Percentiles rank a stretch among this genome's conserved stretches.
These are phyloP conservation scores for Autographa pulchrina DNA, from an alignment of 2,888 invertebrate genomes.

Conservation along the genomic window DNA sequence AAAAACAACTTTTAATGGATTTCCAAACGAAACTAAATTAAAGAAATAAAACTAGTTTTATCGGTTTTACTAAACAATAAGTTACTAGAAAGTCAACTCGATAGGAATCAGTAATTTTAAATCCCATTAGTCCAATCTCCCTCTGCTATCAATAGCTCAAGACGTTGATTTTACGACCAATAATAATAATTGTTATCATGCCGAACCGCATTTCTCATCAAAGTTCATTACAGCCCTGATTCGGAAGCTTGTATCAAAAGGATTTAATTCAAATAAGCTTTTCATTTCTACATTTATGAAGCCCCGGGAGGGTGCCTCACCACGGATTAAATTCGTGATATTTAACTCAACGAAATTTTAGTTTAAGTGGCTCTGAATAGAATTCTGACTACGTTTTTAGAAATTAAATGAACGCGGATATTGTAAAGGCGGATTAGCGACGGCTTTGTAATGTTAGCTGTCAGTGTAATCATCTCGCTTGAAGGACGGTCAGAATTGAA, in stretches of 20 bases:
- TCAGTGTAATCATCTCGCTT: constrained; percentile 34
- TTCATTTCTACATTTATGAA: constrained; percentile 66
- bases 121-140: constrained; percentile 41
- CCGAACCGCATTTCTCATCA: constrained; percentile 58
- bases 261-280: constrained; percentile 73
- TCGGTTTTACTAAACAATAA: constrained; percentile 19
- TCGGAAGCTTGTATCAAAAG: constrained; percentile 70
- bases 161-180: constrained; percentile 53
- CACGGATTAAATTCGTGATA: constrained; percentile 62
- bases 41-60: constrained; percentile 30
- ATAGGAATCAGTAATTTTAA: constrained; percentile 52
- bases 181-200: constrained; percentile 58
- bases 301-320: constrained; percentile 55
- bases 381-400: constrained; percentile 45
- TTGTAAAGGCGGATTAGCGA: constrained; percentile 38
- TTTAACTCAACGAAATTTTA: constrained; percentile 63
- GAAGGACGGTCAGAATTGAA: constrained; percentile 30
- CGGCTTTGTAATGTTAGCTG: constrained; percentile 44
- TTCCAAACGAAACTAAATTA: constrained; percentile 26
- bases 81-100: constrained; percentile 32
- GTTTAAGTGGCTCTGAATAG: constrained; percentile 58
- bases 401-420: constrained; percentile 56
- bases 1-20: constrained; percentile 31
- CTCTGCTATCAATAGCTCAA: constrained; percentile 50
- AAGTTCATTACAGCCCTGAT: constrained; percentile 66